Evolutionary conservation across 2,888 invertebrate genomes (phyloP), one percentile per base, ranked within the genome.

Genomic region (Lacanobia oleracea): DNA sequence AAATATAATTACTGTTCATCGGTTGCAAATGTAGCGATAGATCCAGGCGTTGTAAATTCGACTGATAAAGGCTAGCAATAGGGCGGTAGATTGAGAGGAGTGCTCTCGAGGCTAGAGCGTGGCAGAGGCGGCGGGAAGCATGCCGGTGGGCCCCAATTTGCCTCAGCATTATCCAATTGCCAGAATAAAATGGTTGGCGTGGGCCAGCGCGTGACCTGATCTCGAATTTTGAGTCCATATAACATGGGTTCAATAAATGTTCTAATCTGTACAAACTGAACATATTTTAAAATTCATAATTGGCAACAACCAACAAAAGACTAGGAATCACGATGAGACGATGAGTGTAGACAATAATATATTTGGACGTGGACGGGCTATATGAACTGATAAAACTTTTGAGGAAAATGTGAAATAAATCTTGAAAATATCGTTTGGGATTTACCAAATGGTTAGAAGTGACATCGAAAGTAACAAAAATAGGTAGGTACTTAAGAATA

Each of bases 101-200:
- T 91, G 94, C 92, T 91, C 95, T 95, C 91, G 91, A 94, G 88
- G 90, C 93, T 94, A 91, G 91, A 94, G 88, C 81, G 87, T 84
- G 87, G 88, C 89, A 87, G 77, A 81, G 84, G 89, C 87, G 90
- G 91, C 91, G 93, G 94, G 92, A 93, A 92, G 89, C 91, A 88
- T 91, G 89, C 92, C 90, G 94, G 94, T 94, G 93, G 94, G 93
- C 93, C 94, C 93, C 95, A 95, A 95, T 95, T 94, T 92, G 93
- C 88, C 86, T 89, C 87, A 88, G 88, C 90, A 95, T 95, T 95
- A 95, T 94, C 92, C 95, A 95, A 95, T 95, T 95, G 93, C 85
- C 87, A 88, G 90, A 92, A 91, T 90, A 93, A 95, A 96, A 91
- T 94, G 94, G 92, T 95, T 95, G 91, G 95, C 95, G 95, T 96